A percentile compares a stretch with the other conserved stretches of the same genome.
Conservation (phyloP, 2,888 invertebrate genomes). For the Lamellibrachia satsuma region DNA sequence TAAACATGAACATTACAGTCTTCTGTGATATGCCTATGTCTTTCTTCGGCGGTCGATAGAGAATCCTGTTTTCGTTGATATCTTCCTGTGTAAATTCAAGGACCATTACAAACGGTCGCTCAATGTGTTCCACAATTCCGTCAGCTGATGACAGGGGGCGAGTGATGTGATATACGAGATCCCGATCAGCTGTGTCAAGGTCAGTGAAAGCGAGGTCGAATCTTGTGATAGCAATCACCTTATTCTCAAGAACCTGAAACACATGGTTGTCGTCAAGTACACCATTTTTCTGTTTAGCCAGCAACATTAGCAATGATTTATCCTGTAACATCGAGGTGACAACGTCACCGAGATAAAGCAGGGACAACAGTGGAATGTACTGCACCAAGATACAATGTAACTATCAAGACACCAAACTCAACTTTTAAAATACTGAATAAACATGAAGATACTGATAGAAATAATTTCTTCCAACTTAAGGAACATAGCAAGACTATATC, state of each 20-base stretch:
- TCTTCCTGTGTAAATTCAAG: conserved; percentile 57
- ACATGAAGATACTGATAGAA: not conserved
- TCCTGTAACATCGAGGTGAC: not conserved
- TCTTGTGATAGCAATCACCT: conserved; percentile 51
- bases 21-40: conserved; percentile 49
- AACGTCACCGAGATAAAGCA: not conserved
- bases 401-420: not conserved
- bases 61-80: conserved; percentile 55
- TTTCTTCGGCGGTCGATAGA: conserved; percentile 54
- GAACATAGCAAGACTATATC: not conserved
- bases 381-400: not conserved
- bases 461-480: not conserved
- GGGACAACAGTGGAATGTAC: not conserved
- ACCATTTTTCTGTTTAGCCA: not conserved
- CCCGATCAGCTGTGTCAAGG: conserved; percentile 42
- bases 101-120: conserved; percentile 50
- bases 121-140: conserved; percentile 54
- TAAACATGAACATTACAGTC: conserved; percentile 53
- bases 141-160: conserved; percentile 48
- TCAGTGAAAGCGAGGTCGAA: conserved; percentile 48
- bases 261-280: not conserved
- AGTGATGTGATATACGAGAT: conserved; percentile 50
- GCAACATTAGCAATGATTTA: not conserved
- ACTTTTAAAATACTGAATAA: not conserved
- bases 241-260: conserved; percentile 52